Evolutionary conservation across 2,113 vertebrate species (phyloP).

Genomic region (Penelope pileata): DNA sequence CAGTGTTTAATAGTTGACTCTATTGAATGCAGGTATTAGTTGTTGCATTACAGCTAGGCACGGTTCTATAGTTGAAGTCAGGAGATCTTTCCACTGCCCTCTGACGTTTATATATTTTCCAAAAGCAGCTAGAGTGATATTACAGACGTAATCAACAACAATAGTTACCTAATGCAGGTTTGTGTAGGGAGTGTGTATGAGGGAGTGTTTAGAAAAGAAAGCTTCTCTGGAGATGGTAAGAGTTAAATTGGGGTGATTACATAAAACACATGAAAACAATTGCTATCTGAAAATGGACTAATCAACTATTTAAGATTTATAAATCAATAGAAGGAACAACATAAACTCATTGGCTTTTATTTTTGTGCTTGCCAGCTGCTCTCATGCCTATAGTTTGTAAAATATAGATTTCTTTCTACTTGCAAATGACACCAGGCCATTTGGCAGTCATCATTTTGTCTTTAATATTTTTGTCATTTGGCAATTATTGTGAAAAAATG

Average conservation of each 20-base stretch:
- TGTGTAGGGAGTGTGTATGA: neutral
- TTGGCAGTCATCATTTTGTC: conserved; percentile 79
- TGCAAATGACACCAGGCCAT: conserved; percentile 75
- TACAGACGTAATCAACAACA: neutral
- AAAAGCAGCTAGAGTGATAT: neutral
- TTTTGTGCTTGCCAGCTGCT: conserved; percentile 69
- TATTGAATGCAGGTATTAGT: conserved; percentile 5
- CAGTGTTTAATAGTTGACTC: conserved; percentile 47
- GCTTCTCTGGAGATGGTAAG: neutral
- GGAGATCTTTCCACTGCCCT: neutral
- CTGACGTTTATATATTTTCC: neutral
- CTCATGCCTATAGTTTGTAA: conserved; percentile 73
- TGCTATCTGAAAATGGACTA: conserved; percentile 64
- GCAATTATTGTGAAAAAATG: conserved; percentile 79
- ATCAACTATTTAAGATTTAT: conserved; percentile 67
- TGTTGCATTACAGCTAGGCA: neutral
- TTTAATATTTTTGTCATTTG: conserved; percentile 81
- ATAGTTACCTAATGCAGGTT: neutral
- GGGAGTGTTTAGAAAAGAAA: neutral
- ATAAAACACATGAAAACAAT: conserved; percentile 42
- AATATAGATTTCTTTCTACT: conserved; percentile 70
- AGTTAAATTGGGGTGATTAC: conserved; percentile 24
- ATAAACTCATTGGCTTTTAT: conserved; percentile 66
- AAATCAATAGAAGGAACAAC: conserved; percentile 69
- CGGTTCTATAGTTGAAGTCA: neutral